Conservation (phyloP, 2,888 invertebrate species). For the Conistra vaccinii region DNA sequence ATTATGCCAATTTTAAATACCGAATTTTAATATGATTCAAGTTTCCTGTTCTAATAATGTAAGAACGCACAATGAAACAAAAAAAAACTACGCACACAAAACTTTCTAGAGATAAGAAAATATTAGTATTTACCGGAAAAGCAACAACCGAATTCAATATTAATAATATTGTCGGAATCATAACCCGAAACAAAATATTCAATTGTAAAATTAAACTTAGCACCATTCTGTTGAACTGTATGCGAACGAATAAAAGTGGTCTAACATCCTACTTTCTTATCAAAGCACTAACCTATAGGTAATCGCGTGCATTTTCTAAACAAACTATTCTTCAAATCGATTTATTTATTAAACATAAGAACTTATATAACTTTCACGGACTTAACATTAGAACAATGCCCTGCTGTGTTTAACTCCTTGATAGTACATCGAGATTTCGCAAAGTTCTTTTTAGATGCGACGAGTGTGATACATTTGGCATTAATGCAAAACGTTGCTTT, state of each 20-base stretch:
- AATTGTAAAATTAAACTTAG: constrained; percentile 9
- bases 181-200: constrained; percentile 10
- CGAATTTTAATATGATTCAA: neutral
- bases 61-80: neutral
- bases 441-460: constrained; percentile 81
- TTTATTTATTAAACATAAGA: constrained; percentile 77
- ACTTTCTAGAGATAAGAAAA: neutral
- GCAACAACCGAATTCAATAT: constrained; percentile 1
- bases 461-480: constrained; percentile 83
- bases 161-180: constrained; percentile 12
- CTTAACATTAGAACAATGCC: constrained; percentile 82
- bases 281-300: constrained; percentile 51
- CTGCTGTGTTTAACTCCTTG: constrained; percentile 78
- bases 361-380: constrained; percentile 76
- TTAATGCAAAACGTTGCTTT: constrained; percentile 85
- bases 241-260: constrained; percentile 24
- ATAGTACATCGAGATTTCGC: constrained; percentile 80
- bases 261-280: constrained; percentile 55
- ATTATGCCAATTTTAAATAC: neutral
- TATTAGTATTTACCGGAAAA: constrained; percentile 32
- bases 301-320: constrained; percentile 63
- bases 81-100: neutral
- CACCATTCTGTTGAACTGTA: constrained; percentile 44
- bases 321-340: constrained; percentile 64
- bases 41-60: neutral